Evolutionary conservation across 2,888 invertebrate species (phyloP).

Genomic region (Taphrorychus bicolor): DNA sequence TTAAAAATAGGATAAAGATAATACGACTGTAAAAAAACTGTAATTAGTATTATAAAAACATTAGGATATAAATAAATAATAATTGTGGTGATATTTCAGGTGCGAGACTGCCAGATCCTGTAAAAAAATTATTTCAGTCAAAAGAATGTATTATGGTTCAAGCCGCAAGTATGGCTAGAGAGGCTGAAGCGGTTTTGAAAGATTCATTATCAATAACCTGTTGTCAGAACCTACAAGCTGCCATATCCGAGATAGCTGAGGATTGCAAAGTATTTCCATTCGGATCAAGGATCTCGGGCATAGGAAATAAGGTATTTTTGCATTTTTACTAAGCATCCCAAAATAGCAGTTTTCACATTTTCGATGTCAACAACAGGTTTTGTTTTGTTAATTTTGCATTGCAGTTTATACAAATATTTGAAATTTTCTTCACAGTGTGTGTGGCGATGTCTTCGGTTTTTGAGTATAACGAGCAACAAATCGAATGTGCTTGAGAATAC

Average conservation of each 20-base stretch:
- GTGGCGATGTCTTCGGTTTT: too few species aligned
- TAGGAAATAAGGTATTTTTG: constrained; percentile 57
- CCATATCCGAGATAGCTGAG: constrained; percentile 47
- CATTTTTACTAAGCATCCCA: background rate
- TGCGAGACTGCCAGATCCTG: constrained; percentile 44
- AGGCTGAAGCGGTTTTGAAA: constrained; percentile 49
- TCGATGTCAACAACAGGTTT: too few species aligned
- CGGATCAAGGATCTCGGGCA: constrained; percentile 67
- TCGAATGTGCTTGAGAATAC: too few species aligned
- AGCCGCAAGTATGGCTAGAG: constrained; percentile 42
- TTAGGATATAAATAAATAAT: too few species aligned
- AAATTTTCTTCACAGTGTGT: too few species aligned
- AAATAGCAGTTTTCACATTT: background rate
- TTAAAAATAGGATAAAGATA: too few species aligned
- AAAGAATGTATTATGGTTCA: constrained; percentile 42
- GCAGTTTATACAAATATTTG: too few species aligned
- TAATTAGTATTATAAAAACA: too few species aligned
- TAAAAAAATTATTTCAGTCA: constrained; percentile 47
- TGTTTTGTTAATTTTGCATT: too few species aligned
- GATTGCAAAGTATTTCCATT: constrained; percentile 63
- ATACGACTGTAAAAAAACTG: too few species aligned
- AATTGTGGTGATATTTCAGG: constrained; percentile 1
- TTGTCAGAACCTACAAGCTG: constrained; percentile 50
- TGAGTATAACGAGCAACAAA: too few species aligned
- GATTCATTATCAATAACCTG: constrained; percentile 47